These are phyloP conservation scores for Glossophaga mutica DNA, from an alignment of 2,797 vertebrate species.

Conservation along the genomic window DNA sequence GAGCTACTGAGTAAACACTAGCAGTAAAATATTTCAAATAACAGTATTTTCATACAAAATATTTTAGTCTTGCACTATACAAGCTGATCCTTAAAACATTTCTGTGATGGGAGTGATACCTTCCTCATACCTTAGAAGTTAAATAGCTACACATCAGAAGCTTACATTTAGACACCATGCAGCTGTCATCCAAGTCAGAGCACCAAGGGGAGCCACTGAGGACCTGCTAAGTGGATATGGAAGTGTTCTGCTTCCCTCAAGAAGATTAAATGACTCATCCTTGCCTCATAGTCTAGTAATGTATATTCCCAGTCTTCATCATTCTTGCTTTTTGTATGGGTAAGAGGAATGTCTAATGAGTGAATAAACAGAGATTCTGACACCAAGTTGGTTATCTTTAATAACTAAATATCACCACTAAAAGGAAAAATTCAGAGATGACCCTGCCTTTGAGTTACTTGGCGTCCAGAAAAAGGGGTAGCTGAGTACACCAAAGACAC, in stretches of 20 bases:
- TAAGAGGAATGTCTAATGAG: not conserved
- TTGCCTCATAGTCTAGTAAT: not conserved
- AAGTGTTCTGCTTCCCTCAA: not conserved
- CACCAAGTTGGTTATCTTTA: not conserved
- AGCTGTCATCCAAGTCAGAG: conserved; percentile 39
- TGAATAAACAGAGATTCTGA: not conserved
- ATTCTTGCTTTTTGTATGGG: not conserved
- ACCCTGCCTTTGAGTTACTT: not conserved
- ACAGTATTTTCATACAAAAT: not conserved
- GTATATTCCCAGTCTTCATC: not conserved
- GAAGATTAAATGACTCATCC: conserved; percentile 30
- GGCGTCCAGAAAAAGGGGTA: not conserved
- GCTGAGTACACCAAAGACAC: not conserved
- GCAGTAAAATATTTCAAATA: not conserved
- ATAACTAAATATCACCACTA: not conserved
- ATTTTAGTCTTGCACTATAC: not conserved
- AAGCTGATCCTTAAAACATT: not conserved
- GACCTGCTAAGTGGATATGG: not conserved
- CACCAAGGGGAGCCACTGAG: not conserved
- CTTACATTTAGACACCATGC: conserved; percentile 5
- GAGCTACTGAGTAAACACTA: not conserved
- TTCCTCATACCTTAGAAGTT: not conserved
- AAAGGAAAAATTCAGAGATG: not conserved
- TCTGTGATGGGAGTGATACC: not conserved
- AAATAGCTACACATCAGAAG: not conserved